Conservation (phyloP, 2,888 invertebrate genomes). For the Dimorphilus gyrociliatus region DNA sequence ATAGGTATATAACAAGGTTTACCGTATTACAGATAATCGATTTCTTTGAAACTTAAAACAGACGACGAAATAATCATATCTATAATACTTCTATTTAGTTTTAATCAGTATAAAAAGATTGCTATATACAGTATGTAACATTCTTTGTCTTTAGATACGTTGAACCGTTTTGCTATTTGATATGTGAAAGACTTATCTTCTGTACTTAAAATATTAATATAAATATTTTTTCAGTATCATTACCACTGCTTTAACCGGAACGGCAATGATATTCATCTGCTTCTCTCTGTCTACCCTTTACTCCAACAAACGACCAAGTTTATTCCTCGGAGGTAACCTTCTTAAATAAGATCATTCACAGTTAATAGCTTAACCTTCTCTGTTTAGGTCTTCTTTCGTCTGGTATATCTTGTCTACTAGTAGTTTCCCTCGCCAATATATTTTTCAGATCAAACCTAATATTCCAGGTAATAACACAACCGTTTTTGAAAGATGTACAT, state of each 20-base stretch:
- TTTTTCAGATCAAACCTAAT: conserved; percentile 67
- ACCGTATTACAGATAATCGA: too few species aligned
- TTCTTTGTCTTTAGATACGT: too few species aligned
- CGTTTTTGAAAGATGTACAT: background rate
- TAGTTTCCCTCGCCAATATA: conserved; percentile 58
- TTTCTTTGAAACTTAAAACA: too few species aligned
- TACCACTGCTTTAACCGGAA: conserved; percentile 65
- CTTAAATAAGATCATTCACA: too few species aligned
- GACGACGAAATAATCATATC: too few species aligned
- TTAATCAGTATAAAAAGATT: too few species aligned
- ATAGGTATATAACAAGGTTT: too few species aligned
- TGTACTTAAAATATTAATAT: background rate
- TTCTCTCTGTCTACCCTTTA: conserved; percentile 74
- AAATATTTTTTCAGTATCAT: conserved; percentile 49
- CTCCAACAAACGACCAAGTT: conserved; percentile 62
- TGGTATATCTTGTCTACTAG: conserved; percentile 56
- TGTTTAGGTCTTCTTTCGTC: conserved; percentile 53
- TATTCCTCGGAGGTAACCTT: conserved; percentile 64
- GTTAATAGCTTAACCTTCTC: too few species aligned
- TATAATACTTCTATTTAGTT: too few species aligned
- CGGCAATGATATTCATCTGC: conserved; percentile 72
- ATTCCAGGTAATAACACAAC: conserved; percentile 47
- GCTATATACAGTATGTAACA: too few species aligned
- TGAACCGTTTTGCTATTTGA: too few species aligned
- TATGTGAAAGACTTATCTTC: too few species aligned